Evolutionary conservation across 2,888 invertebrate species (phyloP), one percentile per base, ranked within the genome.

Genomic region (Meliscaeva auricollis): DNA sequence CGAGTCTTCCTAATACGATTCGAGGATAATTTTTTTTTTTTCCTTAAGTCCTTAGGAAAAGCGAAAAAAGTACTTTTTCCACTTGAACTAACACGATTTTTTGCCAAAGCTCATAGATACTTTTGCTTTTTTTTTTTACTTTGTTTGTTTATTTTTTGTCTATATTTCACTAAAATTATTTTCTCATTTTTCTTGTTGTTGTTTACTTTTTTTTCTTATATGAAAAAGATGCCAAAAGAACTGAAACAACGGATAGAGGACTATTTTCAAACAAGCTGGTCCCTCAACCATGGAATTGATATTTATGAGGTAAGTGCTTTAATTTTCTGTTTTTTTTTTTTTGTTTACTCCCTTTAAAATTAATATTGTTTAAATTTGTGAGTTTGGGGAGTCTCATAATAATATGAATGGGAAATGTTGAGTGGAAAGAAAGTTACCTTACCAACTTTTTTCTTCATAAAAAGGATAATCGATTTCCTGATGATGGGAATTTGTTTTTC

Each of bases 231-330:
- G 90, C 98, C 98, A 2, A 97, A 98, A 90, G 97, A 98, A 91
- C 93, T 99, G 85, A 98, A 98, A 91, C 98, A 98, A 91, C 94
- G 98, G 85, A 98, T 99, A 96, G 97, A 98, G 91, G 98, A 99
- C 91, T 98, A 98, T 92, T 98, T 98, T 92, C 98, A 98, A 92
- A 98, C 98, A 13, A 98, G 97, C 95, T 99, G 98, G 98, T 98
- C 98, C 11, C 94, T 99, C 83, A 98, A 98, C 93, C 98, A 98
- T 91, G 98, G 98, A 75, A 98, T 99, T 90, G 98, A 98, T 92
- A 97, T 98, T 88, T 96, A 97, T 90, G 98, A 98, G 96, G 98
- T 98, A 93, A 92, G 93, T 89, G 68, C 26, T 30, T 68, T 74
- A 38, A 17, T 32, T 48, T 58, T 54, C 8, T n/a, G 5, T 15